Evolutionary conservation across 23 tunicate genomes (phyloP).

Genomic region (Halocynthia roretzi): DNA sequence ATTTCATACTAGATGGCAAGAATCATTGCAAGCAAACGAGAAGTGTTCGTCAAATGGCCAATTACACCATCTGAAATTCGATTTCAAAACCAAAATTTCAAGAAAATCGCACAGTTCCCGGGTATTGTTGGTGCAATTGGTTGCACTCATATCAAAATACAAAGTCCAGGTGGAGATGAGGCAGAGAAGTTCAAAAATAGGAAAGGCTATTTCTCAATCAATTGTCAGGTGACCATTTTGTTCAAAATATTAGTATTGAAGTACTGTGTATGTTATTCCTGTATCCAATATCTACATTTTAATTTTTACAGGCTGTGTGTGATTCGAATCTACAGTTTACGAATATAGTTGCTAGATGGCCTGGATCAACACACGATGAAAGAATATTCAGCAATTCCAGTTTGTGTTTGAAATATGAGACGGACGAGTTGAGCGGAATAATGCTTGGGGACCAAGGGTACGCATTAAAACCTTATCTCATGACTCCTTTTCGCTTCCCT

Average conservation of each 20-base stretch:
- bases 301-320: constrained; percentile 23
- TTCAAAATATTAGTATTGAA: too few species aligned
- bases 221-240: constrained; percentile 24
- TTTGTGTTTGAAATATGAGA: constrained; percentile 35
- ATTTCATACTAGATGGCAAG: constrained; percentile 14
- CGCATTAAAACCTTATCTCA: constrained; percentile 34
- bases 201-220: constrained; percentile 50
- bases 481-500: constrained; percentile 51
- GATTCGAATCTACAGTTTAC: constrained; percentile 39
- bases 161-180: constrained; percentile 42
- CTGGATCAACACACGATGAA: constrained; percentile 57
- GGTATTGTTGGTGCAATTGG: constrained; percentile 40
- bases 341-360: constrained; percentile 53
- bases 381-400: constrained; percentile 38
- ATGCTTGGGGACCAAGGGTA: constrained; percentile 54
- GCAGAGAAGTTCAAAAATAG: constrained; percentile 27
- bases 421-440: constrained; percentile 8
- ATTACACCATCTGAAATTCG: neutral
- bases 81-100: constrained; percentile 5
- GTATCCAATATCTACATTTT: too few species aligned
- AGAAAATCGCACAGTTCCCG: constrained; percentile 29
- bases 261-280: too few species aligned
- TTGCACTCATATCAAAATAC: constrained; percentile 47
- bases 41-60: constrained; percentile 32
- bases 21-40: constrained; percentile 14